Evolutionary conservation across 2,113 vertebrate genomes (phyloP), one percentile per base, ranked within the genome.

Genomic region (Laterallus jamaicensis): DNA sequence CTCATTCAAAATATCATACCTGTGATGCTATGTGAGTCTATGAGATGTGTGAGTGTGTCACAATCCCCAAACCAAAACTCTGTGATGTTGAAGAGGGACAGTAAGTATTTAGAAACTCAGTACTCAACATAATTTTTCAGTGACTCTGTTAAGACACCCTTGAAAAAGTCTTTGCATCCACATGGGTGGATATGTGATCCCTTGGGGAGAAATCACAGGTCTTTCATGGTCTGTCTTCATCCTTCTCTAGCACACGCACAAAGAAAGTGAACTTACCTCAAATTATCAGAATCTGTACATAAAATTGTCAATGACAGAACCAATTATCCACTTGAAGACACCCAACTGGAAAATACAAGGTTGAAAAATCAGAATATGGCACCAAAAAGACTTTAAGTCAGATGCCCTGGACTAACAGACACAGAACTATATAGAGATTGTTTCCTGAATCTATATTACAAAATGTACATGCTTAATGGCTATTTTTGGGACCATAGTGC

Each of bases 51-150:
- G 5, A 83, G 8, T 20, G 15, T 44, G 32, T 66, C n/a, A 66
- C 58, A 76, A 42, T 6, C 21, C 9, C 20, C 19, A 60, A 69
- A 56, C 21, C 15, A 52, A 68, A 44, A 9, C 4, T 40, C 9
- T 44, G 37, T 39, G 26, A 18, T 1, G 1, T 0, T 1, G 1
- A 73, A 69, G 67, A 66, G 14, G 35, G 54, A 54, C 4, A 17
- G 4, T 1, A 2, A 90, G 3, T 11, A 42, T 63, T 60, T 69
- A 80, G 59, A 63, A 58, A 69, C 5, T 21, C 24, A 18, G 3
- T 15, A 42, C 4, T 2, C n/a, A 24, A 67, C 71, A 54, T 54
- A n/a, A 32, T 37, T 73, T 86, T 90, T 83, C 60, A 35, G 15
- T 40, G 22, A 29, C 4, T 14, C 5, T 18, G 10, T 26, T 82